Base-by-base conservation (phyloP, 2,888 invertebrate genomes). In the Leptinotarsa haldemani region DNA sequence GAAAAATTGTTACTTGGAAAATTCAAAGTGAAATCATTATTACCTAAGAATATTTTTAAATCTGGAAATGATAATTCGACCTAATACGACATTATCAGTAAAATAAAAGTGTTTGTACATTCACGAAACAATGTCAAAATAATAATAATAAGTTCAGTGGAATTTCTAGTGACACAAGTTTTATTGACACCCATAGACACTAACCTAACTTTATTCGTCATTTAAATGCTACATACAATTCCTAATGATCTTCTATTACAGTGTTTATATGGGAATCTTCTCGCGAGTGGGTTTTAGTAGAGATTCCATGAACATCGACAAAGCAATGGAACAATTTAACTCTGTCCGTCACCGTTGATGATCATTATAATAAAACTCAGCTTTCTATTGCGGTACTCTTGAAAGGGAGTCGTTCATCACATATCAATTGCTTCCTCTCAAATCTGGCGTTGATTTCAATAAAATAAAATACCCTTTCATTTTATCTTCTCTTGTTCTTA, bases 191-290 rank as follows among this genome's bases (percentile, higher is more conserved):
- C 56, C 1, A 13, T 56, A 22, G 56, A 20, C 56, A 56, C 56
- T 56, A 22, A 22, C 56, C 56, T 22, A 56, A 22, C 56, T 56
- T 56, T 56, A 56, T 56, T 56, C 15, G 5, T 56, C 20, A 56
- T 56, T 56, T 20, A 56, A 56, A 22, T 22, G 22, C 56, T 15
- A 15, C 12, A 56, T 13, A 22, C 15, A 56, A 56, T 15, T 22
- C 13, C 22, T 20, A 56, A 56, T 56, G 56, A 56, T 56, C 20
- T 18, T 56, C 22, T 22, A 56, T 56, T 56, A 22, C 4, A 22
- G 56, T 56, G 22, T 22, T 56, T 56, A 56, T 56, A 22, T 22
- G 20, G 22, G 13, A 20, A 22, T 56, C 56, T 22, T 56, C 13
- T 56, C 20, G 13, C 12, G 56, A 56, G 56, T 56, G 56, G 56